Evolutionary conservation across 35 echinoderm and acorn worm species (phyloP), one percentile per base, ranked within the genome.

Genomic region (Chiridota heheva): DNA sequence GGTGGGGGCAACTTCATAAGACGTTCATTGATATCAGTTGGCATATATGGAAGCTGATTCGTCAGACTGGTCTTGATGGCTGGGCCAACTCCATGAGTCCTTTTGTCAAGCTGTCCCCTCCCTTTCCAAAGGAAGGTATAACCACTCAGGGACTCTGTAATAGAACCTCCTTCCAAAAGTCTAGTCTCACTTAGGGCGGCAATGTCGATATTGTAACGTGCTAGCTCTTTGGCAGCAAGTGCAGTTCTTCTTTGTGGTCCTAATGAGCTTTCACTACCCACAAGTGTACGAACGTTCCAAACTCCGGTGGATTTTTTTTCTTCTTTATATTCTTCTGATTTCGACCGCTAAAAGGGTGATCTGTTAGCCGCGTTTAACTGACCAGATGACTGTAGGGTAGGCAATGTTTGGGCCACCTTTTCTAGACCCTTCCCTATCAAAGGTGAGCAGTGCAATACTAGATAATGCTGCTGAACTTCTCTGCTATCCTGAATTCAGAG

Each of bases 141-240:
- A n/a, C 32, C 4, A 26, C 3, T 30, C 32, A 6, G 4, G 22
- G 58, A 4, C 32, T 60, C 58, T 5, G 4, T 60, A 3, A 80
- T 61, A 8, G 49, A 62, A 22, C 76, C 76, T 36, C 38, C 57
- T 18, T 80, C 76, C 29, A 12, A 12, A 62, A 62, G 76, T 7
- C 76, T 2, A 15, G 76, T 80, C 40, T 80, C 57, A 34, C 30
- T 61, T 18, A 80, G 75, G 28, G 49, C 48, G 25, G 49, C 48
- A 33, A 80, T 39, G 76, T 80, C 73, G 22, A 77, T 57, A 5
- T 56, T 80, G 76, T 80, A 80, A 30, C 76, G 76, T 34, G 31
- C 31, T 16, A 80, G 76, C 53, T 80, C 76, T 62, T 28, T 38
- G 16, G 76, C 76, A 1, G 41, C 5, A 4, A 80, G 49, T 12